Conservation (phyloP, 2,888 invertebrate species). For the Pelosia muscerda region DNA sequence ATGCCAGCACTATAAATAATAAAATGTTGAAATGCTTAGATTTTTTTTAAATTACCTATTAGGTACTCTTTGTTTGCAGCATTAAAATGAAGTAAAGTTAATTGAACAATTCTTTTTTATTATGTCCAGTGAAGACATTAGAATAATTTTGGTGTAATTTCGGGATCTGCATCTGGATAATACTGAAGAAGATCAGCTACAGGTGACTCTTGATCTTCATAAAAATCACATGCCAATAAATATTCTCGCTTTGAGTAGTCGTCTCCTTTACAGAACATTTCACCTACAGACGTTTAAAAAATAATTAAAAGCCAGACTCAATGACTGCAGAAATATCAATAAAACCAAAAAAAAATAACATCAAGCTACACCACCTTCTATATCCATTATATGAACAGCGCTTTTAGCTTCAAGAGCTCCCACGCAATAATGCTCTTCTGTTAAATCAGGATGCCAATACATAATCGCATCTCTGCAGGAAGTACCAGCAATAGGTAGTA, state of each 20-base stretch:
- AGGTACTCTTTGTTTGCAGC: too few relatives aligned
- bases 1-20: too few relatives aligned
- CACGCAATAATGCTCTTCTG: slow-evolving; percentile 82
- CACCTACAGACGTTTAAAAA: slow-evolving; percentile 61
- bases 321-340: neutral
- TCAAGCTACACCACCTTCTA: slow-evolving; percentile 66
- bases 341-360: neutral
- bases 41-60: too few relatives aligned
- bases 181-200: slow-evolving; percentile 81
- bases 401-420: slow-evolving; percentile 79
- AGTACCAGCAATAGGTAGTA: slow-evolving; percentile 79
- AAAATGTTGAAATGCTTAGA: too few relatives aligned
- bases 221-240: slow-evolving; percentile 81
- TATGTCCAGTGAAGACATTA: slow-evolving; percentile 20
- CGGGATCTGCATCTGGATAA: slow-evolving; percentile 81
- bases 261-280: slow-evolving; percentile 82
- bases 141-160: slow-evolving; percentile 74
- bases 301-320: neutral
- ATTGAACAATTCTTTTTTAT: too few relatives aligned
- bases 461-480: slow-evolving; percentile 83
- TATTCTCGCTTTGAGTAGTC: slow-evolving; percentile 82
- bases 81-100: neutral
- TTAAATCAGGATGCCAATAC: slow-evolving; percentile 83
- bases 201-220: slow-evolving; percentile 82
- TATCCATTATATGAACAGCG: slow-evolving; percentile 77